Evolutionary conservation across 2,888 invertebrate genomes (phyloP), one percentile per base, ranked within the genome.

Genomic region (Pterostichus niger): DNA sequence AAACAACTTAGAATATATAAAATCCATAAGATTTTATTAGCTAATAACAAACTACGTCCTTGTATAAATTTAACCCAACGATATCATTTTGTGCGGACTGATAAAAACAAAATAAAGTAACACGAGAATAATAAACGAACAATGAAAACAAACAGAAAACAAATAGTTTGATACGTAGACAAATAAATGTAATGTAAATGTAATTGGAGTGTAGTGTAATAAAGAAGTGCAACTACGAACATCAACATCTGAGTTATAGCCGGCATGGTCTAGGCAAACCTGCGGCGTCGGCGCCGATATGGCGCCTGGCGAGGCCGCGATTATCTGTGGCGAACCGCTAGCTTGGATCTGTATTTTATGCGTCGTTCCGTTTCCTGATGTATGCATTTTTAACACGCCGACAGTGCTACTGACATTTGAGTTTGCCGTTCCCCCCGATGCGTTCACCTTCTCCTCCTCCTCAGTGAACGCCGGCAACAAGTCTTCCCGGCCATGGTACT

Each of bases 401-500:
- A 92, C 86, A 75, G 89, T 88, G 85, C 87, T 88, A 88, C 88
- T 88, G 87, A 91, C 90, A 87, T 90, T 90, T 84, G 90, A 90
- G 86, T 90, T 89, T 86, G 91, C 88, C 87, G 93, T 89, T 87
- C 94, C 91, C 87, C 94, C 91, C 88, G 93, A 86, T 88, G 92
- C 91, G 87, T 93, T 93, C 15, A 93, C 93, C 86, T 96, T 96
- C 85, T 97, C 97, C 84, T 97, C 96, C 83, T 97, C 97, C 88
- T 98, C 98, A 78, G 94, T 96, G 91, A 98, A 98, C 54, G 98
- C 97, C 13, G 98, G 98, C 88, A 99, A 91, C 85, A 99, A 92
- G 90, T 99, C 98, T 91, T 98, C 98, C 86, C 98, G 93, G 0
- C 98, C 98, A 90, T 99, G 98, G 92, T 96, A 98, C 92, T 98